Conservation (phyloP, 1,140 invertebrate species). For the Drosophila auraria region DNA sequence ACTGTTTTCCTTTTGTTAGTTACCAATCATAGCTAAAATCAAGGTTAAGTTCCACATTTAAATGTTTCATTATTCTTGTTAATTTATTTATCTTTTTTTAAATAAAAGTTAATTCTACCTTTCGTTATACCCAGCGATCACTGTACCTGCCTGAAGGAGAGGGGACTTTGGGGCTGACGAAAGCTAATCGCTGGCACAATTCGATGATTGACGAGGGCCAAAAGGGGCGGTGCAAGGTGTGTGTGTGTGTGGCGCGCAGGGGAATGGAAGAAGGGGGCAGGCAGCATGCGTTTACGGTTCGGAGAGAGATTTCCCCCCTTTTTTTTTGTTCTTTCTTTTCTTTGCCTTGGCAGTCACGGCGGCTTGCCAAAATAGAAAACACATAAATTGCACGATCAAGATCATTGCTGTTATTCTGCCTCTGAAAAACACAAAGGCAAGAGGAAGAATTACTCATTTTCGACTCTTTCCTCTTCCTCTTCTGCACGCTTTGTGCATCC, state of each 20-base stretch:
- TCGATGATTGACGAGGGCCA: slow-evolving; percentile 54
- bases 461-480: neutral
- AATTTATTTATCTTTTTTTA: too few species aligned
- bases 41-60: too few species aligned
- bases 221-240: slow-evolving; percentile 18
- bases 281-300: slow-evolving; percentile 22
- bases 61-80: too few species aligned
- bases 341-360: slow-evolving; percentile 71
- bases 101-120: too few species aligned
- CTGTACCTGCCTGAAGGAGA: neutral
- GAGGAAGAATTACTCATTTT: neutral
- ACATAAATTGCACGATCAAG: slow-evolving; percentile 80
- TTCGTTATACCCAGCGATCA: neutral
- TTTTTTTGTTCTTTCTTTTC: slow-evolving; percentile 1
- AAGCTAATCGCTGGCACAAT: slow-evolving; percentile 55
- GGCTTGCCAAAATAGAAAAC: slow-evolving; percentile 78
- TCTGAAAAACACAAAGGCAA: slow-evolving; percentile 1
- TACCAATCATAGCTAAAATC: too few species aligned
- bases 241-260: neutral
- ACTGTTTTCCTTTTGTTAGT: too few species aligned
- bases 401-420: slow-evolving; percentile 62
- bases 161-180: slow-evolving; percentile 14
- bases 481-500: slow-evolving; percentile 34
- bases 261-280: neutral
- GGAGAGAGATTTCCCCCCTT: slow-evolving; percentile 21